phyloP scores from a whole-genome alignment of 64 coral and sea anemone species.

The Stylophora pistillata region DNA sequence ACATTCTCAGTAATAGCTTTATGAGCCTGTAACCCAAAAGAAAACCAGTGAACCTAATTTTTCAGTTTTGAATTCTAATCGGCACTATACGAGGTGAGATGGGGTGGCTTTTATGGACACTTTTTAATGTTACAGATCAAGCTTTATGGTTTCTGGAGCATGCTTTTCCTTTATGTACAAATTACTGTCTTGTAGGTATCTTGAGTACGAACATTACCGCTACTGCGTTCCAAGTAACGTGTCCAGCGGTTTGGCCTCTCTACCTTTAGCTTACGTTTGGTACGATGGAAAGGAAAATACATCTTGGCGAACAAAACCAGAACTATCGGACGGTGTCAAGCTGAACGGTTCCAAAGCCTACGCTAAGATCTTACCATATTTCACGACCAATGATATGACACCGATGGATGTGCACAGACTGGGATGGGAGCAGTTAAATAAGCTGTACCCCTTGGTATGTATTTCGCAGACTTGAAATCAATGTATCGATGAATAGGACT shows the following conservation, averaged over 20 bases:
- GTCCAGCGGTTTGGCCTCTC: conserved; percentile 80
- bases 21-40: too few relatives aligned
- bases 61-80: too few relatives aligned
- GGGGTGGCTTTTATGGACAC: neutral
- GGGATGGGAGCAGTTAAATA: conserved; percentile 51
- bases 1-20: too few relatives aligned
- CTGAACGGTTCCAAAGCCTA: conserved; percentile 73
- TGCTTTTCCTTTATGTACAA: neutral
- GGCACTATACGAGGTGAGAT: neutral
- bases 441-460: conserved; percentile 75
- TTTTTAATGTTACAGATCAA: neutral
- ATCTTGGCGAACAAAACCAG: conserved; percentile 50
- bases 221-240: conserved; percentile 88
- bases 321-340: conserved; percentile 10
- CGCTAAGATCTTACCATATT: conserved; percentile 75
- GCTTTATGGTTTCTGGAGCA: neutral
- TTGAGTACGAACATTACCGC: conserved; percentile 64
- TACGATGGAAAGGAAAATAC: conserved; percentile 63
- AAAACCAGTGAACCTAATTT: too few relatives aligned
- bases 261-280: conserved; percentile 78
- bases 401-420: conserved; percentile 59
- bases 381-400: conserved; percentile 80
- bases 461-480: neutral
- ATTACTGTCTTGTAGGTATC: conserved; percentile 30
- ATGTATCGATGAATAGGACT: too few relatives aligned